phyloP scores from a whole-genome alignment of 2,113 vertebrate genomes.

The Anser brachyrhynchus region DNA sequence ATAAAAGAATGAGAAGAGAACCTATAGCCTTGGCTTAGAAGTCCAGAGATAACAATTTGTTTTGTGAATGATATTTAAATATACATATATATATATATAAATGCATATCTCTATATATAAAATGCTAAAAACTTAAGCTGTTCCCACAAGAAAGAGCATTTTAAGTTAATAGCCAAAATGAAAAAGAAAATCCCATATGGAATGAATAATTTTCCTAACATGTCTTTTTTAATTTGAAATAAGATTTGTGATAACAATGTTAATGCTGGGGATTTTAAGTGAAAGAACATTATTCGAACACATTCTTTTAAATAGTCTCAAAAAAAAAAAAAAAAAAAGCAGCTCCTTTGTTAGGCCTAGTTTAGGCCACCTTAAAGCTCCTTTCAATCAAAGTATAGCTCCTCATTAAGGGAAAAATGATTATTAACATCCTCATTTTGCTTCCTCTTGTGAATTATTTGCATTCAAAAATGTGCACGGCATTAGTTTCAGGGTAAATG shows the following conservation, averaged over 20 bases:
- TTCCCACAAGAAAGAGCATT: constrained; percentile 45
- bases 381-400: constrained; percentile 80
- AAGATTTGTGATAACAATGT: constrained; percentile 68
- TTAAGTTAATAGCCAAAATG: constrained; percentile 46
- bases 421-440: constrained; percentile 83
- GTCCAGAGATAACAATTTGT: not conserved
- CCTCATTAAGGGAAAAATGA: constrained; percentile 83
- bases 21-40: not conserved
- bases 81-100: too few species aligned
- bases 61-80: not conserved
- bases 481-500: constrained; percentile 85
- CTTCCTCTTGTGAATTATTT: constrained; percentile 85
- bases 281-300: constrained; percentile 63
- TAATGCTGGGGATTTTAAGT: constrained; percentile 69
- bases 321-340: constrained; percentile 34
- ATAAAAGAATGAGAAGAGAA: not conserved
- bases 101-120: too few species aligned
- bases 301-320: constrained; percentile 59
- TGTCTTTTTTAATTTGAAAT: constrained; percentile 72
- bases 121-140: constrained; percentile 6
- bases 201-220: constrained; percentile 69
- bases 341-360: constrained; percentile 74
- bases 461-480: constrained; percentile 81
- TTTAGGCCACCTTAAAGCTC: constrained; percentile 77
- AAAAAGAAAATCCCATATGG: constrained; percentile 62